Evolutionary conservation across 2,888 invertebrate genomes (phyloP).

Genomic region (Toxonevra muliebris): DNA sequence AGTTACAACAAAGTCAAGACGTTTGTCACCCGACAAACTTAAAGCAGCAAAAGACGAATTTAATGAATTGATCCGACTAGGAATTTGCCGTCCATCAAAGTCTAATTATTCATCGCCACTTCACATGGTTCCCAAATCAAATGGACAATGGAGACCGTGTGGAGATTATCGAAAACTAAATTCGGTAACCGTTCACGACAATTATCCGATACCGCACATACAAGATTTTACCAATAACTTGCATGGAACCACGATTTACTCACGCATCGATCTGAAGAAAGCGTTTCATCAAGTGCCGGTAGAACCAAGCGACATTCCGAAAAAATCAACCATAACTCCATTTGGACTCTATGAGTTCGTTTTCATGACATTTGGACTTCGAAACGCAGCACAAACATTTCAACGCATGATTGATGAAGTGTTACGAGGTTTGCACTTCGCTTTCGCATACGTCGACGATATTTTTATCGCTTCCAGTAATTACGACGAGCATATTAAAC

Average conservation of each 20-base stretch:
- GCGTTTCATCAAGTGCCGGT: conserved; percentile 53
- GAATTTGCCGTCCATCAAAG: background rate
- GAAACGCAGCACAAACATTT: conserved; percentile 58
- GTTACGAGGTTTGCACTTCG: conserved; percentile 43
- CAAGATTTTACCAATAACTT: conserved; percentile 5
- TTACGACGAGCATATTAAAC: too few relatives aligned
- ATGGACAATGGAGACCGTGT: conserved; percentile 40
- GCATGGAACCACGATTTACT: conserved; percentile 26
- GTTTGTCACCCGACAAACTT: conserved; percentile 12
- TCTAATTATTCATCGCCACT: conserved; percentile 60
- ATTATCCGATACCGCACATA: conserved; percentile 3
- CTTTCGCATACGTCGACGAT: conserved; percentile 50
- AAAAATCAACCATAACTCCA: conserved; percentile 58
- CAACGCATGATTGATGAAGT: conserved; percentile 54
- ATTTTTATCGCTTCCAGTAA: conserved; percentile 42
- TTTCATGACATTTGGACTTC: conserved; percentile 47
- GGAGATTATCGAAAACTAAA: background rate
- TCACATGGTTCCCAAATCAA: conserved; percentile 48
- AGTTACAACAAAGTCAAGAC: conserved; percentile 6
- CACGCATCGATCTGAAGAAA: conserved; percentile 31
- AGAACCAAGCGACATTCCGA: conserved; percentile 50
- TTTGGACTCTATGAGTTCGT: conserved; percentile 57
- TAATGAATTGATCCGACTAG: conserved; percentile 6
- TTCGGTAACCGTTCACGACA: background rate
- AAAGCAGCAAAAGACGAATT: conserved; percentile 11